A percentile compares a stretch with the other conserved stretches of the same genome.
Conservation (phyloP, 2,797 vertebrate species). For the Perodicticus potto region DNA sequence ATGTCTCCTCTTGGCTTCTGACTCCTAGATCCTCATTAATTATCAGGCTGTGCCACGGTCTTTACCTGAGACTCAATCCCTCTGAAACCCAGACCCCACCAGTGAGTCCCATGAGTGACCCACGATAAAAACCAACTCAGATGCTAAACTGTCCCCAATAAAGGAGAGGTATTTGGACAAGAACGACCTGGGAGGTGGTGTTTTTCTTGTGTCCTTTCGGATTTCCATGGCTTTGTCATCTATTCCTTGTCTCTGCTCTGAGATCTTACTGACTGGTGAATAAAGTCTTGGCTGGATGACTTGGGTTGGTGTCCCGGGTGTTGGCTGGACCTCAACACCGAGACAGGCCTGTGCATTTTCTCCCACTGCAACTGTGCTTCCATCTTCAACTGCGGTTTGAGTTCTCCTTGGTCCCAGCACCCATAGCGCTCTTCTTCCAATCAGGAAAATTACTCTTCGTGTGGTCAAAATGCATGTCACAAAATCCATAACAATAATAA, state of each 20-base stretch:
- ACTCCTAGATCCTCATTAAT: not conserved
- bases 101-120: not conserved
- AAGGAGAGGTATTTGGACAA: not conserved
- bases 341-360: not conserved
- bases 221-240: not conserved
- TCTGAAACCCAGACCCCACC: not conserved
- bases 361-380: not conserved
- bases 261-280: not conserved
- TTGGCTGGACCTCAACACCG: not conserved
- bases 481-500: not conserved
- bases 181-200: not conserved
- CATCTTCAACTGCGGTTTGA: not conserved
- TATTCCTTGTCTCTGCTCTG: not conserved
- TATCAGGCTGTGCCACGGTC: not conserved
- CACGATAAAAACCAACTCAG: not conserved
- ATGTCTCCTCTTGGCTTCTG: not conserved
- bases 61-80: not conserved
- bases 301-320: not conserved
- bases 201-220: conserved; percentile 16
- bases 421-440: not conserved
- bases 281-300: not conserved
- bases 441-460: not conserved
- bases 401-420: not conserved
- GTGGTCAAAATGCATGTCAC: not conserved
- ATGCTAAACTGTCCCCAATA: not conserved